Conservation (phyloP, 2,113 vertebrate genomes). For the Nothobranchius furzeri region DNA sequence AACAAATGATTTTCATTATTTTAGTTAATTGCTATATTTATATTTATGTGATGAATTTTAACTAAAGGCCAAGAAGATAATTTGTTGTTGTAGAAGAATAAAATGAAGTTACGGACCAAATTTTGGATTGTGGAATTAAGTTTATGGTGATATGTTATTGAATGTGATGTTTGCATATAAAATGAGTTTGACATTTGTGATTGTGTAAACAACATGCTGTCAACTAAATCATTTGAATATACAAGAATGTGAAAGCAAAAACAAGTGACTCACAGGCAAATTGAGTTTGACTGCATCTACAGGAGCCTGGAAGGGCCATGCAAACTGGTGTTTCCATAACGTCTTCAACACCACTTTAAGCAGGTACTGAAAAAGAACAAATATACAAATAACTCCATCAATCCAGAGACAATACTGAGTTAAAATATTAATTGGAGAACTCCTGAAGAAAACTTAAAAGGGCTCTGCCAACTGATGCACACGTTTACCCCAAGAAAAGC, state of each 20-base stretch:
- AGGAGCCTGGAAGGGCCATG: slow-evolving; percentile 94
- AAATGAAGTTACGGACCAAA: too few species aligned
- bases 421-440: too few species aligned
- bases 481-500: too few species aligned
- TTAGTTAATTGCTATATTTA: too few species aligned
- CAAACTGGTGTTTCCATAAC: slow-evolving; percentile 92
- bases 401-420: not conserved
- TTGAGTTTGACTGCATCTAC: slow-evolving; percentile 91
- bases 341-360: slow-evolving; percentile 91
- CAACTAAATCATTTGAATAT: not conserved
- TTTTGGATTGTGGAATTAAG: too few species aligned
- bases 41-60: too few species aligned
- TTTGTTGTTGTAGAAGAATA: too few species aligned
- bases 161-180: not conserved
- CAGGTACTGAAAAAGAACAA: slow-evolving; percentile 82
- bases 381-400: slow-evolving; percentile 2
- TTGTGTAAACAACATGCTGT: not conserved
- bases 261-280: slow-evolving; percentile 85
- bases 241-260: not conserved
- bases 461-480: too few species aligned
- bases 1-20: too few species aligned
- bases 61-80: too few species aligned
- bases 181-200: not conserved
- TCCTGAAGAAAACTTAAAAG: too few species aligned
- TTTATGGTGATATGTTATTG: not conserved